Evolutionary conservation across 2,888 invertebrate species (phyloP), one percentile per base, ranked within the genome.

Genomic region (Rhagium mordax): DNA sequence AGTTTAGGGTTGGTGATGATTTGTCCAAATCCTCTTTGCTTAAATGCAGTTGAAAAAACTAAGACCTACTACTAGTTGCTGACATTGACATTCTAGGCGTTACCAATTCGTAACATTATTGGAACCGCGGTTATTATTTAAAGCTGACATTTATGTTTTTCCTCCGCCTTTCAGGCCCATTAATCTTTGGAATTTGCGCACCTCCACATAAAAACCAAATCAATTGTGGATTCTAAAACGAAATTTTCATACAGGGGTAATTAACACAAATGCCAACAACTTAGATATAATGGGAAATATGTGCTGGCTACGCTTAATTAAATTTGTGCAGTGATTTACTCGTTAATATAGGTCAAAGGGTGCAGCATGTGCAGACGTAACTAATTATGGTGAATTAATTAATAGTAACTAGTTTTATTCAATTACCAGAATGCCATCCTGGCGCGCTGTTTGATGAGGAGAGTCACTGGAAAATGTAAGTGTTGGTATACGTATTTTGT

Each of bases 261-360:
- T 41, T n/a, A 41, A 41, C 1, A 20, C 64, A 64, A 64, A 15
- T 49, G 64, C 41, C 64, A 64, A 64, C n/a, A 18, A 49, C 51
- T 51, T 64, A 16, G 16, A 8, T 29, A 21, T n/a, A 13, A 33
- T 41, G 27, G 10, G 16, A 21, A 24, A 21, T 27, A 24, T 13
- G 5, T 4, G 21, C 24, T 13, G 1, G 53, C 8, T 16, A 47
- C 16, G 15, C 8, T 53, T 65, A 24, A 47, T 21, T 55, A 41
- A 53, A 53, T 65, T 51, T 51, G 67, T 67, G 57, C 47, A n/a
- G 67, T 67, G 65, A 53, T 67, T 67, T 67, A 57, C 4, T 33
- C 21, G 10, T 57, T 67, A 57, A 67, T 57, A 24, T 67, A 67
- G 57, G 67, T 67, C 57, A 33, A 47, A n/a, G 57, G 51, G 57